Evolutionary conservation across 2,113 vertebrate species (phyloP).

Genomic region (Centrocercus urophasianus): DNA sequence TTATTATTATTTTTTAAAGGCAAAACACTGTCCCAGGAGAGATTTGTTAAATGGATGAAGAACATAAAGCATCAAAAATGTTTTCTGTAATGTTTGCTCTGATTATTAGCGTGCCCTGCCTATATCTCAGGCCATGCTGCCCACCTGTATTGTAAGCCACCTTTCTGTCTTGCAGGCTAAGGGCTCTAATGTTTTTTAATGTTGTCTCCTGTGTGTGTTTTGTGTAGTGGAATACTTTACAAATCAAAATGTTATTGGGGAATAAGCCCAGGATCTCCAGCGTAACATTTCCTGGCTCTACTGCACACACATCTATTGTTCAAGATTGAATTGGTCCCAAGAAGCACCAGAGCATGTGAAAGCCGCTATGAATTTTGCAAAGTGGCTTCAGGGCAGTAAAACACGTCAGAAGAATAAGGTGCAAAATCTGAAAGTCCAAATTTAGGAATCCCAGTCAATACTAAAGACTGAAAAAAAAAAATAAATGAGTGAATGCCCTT

Average conservation of each 20-base stretch:
- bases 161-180: constrained; percentile 24
- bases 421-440: constrained; percentile 71
- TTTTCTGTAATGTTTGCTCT: not conserved
- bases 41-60: not conserved
- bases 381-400: constrained; percentile 78
- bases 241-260: constrained; percentile 70
- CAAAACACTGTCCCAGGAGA: not conserved
- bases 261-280: constrained; percentile 67
- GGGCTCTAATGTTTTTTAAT: constrained; percentile 77
- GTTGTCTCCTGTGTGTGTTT: constrained; percentile 65
- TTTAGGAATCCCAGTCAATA: constrained; percentile 71
- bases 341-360: constrained; percentile 79
- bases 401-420: constrained; percentile 78
- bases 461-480: constrained; percentile 15
- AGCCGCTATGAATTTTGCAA: constrained; percentile 79
- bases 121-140: not conserved
- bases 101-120: not conserved
- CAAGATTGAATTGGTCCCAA: constrained; percentile 80
- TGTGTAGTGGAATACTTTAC: constrained; percentile 72
- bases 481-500: constrained; percentile 25
- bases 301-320: constrained; percentile 77
- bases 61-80: not conserved
- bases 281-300: constrained; percentile 60
- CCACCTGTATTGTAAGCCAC: constrained; percentile 38
- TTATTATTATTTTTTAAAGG: not conserved